Evolutionary conservation across 2,888 invertebrate genomes (phyloP), one percentile per base, ranked within the genome.

Genomic region (Stegana nigrithorax): DNA sequence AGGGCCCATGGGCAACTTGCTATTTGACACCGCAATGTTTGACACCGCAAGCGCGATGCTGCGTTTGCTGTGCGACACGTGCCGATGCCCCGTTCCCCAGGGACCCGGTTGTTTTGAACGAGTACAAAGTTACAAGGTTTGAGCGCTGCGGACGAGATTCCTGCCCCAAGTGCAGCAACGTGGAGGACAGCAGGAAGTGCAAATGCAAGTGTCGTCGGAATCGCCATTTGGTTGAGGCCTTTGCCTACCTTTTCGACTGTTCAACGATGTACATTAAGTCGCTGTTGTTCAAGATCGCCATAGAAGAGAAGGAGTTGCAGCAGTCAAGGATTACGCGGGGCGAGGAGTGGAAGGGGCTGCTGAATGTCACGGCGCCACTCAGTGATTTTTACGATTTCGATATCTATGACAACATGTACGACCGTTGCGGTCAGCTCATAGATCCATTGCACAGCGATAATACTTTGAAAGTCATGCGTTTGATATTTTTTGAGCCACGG

Each of bases 361-460:
- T 51, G 14, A 21, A 67, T 4, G 65, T 75, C 0, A 65, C 57
- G 56, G 75, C 71, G 0, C 75, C 75, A 1, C 79, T 71, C 4
- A 65, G 73, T 4, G 68, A 73, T 21, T 60, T 77, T 0, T 60
- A 77, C 12, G 75, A 75, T 36, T 27, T 77, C 23, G 66, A 65
- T 51, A 77, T 75, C 58, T 79, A 75, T 17, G 75, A 79, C 47
- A 68, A 75, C 63, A 71, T 75, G 64, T 75, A 71, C 32, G 79
- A 75, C 39, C 79, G 70, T 0, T 77, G 78, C 12, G 75, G 75
- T 0, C 10, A 44, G 14, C 66, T 66, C 0, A 79, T 73, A 3
- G 39, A 75, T 65, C 79, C 78, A 0, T 19, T 77, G 0, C 59
- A 75, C 2, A 3, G 2, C 1, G 53, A 51, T 4, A 75, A 77